phyloP scores from a whole-genome alignment of 2,113 vertebrate species.

The Dasyurus viverrinus region DNA sequence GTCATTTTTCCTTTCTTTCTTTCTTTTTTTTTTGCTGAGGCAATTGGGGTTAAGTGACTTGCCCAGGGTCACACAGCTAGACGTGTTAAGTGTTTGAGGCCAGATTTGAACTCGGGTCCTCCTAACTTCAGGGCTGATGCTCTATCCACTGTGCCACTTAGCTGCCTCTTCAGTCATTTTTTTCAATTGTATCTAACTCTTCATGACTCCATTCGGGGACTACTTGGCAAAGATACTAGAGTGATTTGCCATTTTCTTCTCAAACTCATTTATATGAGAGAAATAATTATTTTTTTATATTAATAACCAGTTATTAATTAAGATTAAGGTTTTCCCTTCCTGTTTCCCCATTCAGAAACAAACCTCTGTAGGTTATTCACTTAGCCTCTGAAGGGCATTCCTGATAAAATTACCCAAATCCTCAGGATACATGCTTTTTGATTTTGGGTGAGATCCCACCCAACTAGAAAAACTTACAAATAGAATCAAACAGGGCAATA shows the following conservation, averaged over 20 bases:
- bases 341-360: background rate
- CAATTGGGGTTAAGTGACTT: no score
- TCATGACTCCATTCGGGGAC: background rate
- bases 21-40: no score
- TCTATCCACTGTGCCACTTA: no score
- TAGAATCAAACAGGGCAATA: background rate
- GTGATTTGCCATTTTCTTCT: background rate
- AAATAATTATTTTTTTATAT: background rate
- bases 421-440: background rate
- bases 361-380: no score
- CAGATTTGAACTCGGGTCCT: no score
- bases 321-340: background rate
- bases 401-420: background rate
- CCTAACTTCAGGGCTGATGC: no score
- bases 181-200: background rate
- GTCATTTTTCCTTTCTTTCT: background rate
- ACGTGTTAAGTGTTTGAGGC: no score
- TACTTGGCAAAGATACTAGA: background rate
- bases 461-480: background rate
- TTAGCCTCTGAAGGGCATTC: background rate
- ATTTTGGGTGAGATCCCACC: background rate
- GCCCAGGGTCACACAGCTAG: no score
- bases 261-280: background rate
- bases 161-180: background rate
- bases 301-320: background rate